These are phyloP conservation scores for Alectoris magna DNA, from an alignment of 2,797 vertebrate genomes.

Conservation along the genomic window DNA sequence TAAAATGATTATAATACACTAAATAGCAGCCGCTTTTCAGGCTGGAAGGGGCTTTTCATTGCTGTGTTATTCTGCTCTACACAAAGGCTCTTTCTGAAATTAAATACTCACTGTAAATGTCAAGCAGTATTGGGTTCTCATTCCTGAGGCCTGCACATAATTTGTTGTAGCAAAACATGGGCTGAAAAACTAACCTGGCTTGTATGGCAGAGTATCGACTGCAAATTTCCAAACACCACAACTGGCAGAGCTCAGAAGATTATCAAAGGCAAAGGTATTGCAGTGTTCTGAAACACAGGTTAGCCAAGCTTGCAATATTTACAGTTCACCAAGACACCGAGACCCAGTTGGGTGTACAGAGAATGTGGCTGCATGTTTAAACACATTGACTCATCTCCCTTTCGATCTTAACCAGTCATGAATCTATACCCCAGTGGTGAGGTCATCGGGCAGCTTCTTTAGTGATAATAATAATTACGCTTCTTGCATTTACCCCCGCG, in stretches of 20 bases:
- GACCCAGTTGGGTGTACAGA: neutral
- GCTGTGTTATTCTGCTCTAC: neutral
- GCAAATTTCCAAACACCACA: slow-evolving; percentile 32
- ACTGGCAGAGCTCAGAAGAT: neutral
- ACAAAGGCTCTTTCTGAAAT: slow-evolving; percentile 24
- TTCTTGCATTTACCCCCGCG: slow-evolving; percentile 11
- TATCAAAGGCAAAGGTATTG: neutral
- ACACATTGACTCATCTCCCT: neutral
- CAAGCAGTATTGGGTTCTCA: neutral
- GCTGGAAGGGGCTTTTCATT: neutral
- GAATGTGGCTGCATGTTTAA: neutral
- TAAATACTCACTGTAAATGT: neutral
- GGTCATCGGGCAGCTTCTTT: slow-evolving; percentile 27
- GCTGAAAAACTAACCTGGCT: slow-evolving; percentile 33
- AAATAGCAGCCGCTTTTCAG: neutral
- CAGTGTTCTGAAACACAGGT: neutral
- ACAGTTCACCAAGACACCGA: neutral
- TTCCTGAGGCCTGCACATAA: slow-evolving; percentile 9
- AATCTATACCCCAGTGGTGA: slow-evolving; percentile 44
- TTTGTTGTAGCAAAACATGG: neutral
- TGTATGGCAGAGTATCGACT: neutral
- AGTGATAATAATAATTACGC: slow-evolving; percentile 58
- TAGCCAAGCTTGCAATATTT: neutral
- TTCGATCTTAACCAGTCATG: slow-evolving; percentile 13
- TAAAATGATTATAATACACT: neutral